These are phyloP conservation scores for Aphodius sticticus DNA, from an alignment of 2,888 invertebrate genomes.

Conservation along the genomic window DNA sequence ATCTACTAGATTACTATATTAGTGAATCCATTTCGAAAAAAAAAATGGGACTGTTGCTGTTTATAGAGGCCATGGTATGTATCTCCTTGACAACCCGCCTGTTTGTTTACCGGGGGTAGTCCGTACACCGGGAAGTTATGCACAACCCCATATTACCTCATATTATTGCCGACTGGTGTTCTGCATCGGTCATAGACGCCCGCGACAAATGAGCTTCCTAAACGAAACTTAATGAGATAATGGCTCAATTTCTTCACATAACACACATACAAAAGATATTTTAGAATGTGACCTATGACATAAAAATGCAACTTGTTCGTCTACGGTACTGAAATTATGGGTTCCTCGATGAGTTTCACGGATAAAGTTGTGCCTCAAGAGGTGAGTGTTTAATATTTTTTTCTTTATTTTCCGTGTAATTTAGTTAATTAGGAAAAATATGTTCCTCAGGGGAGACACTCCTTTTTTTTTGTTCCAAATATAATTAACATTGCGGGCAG, in stretches of 20 bases:
- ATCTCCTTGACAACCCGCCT: neutral
- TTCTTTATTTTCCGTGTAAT: slow-evolving; percentile 10
- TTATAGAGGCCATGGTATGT: neutral
- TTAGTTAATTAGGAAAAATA: slow-evolving; percentile 4
- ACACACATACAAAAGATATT: neutral
- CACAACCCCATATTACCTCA: neutral
- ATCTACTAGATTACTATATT: neutral
- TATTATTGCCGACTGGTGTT: neutral
- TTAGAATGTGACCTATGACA: neutral
- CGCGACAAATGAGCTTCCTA: neutral
- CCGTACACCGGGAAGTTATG: neutral
- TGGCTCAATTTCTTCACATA: slow-evolving; percentile 4
- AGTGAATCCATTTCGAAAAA: neutral
- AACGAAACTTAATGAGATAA: neutral
- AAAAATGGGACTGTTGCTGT: neutral
- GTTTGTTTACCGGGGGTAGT: neutral
- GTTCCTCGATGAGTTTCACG: slow-evolving; percentile 40
- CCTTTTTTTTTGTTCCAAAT: neutral
- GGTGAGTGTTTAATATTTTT: slow-evolving; percentile 40
- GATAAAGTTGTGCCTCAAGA: slow-evolving; percentile 48
- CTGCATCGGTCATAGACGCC: neutral
- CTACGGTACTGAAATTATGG: slow-evolving; percentile 38
- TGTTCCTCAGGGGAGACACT: neutral
- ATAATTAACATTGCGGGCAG: neutral
- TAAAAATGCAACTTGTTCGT: neutral